These are phyloP conservation scores for Bursaphelenchus mucronatus DNA, from an alignment of 1,140 invertebrate genomes.

Conservation along the genomic window DNA sequence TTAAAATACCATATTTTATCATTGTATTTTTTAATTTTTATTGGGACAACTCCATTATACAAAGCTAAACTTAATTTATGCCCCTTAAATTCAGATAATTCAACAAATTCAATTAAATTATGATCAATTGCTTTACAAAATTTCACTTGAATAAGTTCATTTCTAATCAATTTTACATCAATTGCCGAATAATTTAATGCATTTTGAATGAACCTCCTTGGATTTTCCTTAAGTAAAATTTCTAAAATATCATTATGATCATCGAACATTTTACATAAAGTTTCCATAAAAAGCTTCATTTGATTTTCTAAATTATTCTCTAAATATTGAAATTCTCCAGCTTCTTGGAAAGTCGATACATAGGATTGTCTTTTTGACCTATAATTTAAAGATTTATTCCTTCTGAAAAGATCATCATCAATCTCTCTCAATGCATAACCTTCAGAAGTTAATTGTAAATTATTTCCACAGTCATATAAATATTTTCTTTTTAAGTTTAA, in stretches of 20 bases:
- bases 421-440: constrained; percentile 29
- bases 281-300: not conserved
- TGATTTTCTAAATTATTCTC: too few species aligned
- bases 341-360: too few species aligned
- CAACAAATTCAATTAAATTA: too few species aligned
- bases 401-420: constrained; percentile 31
- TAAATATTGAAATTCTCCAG: too few species aligned
- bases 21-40: constrained; percentile 28
- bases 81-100: too few species aligned
- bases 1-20: constrained; percentile 28
- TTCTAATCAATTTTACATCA: constrained; percentile 8
- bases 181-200: too few species aligned
- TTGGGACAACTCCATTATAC: not conserved
- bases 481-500: too few species aligned
- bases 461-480: too few species aligned
- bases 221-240: too few species aligned
- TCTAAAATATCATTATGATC: constrained; percentile 16
- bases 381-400: constrained; percentile 14
- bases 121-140: too few species aligned
- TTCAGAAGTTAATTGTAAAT: constrained; percentile 31
- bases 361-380: not conserved
- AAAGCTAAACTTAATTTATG: too few species aligned
- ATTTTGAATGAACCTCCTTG: too few species aligned
- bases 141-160: constrained; percentile 5
- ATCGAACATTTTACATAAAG: constrained; percentile 19